Evolutionary conservation across 2,888 invertebrate genomes (phyloP), one percentile per base, ranked within the genome.

Genomic region (Isoperla grammatica): DNA sequence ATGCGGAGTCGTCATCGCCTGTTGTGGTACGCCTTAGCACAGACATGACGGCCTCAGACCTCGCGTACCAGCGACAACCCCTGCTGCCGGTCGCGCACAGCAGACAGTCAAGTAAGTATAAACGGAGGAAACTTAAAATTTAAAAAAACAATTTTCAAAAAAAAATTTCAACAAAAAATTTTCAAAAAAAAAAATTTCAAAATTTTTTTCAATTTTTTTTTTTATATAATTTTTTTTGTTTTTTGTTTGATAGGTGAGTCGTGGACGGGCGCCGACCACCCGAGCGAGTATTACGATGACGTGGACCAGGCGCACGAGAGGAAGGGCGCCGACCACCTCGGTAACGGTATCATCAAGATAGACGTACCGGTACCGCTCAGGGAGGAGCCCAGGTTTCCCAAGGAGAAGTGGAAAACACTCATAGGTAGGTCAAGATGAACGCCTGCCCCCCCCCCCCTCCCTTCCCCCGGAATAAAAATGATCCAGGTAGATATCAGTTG

Each of bases 391-490:
- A 79, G 87, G 69, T 90, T 85, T 75, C 90, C 90, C 39, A 89
- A 88, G 73, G 90, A 91, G 76, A 85, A 88, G 74, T 87, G 87
- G 82, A 91, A 91, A 81, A 90, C 90, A 17, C 75, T 85, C 65
- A 71, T 84, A 66, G 81, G 82, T 81, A n/a, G n/a, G n/a, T n/a
- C n/a, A n/a, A n/a, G n/a, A n/a, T n/a, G n/a, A n/a, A n/a, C n/a
- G n/a, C n/a, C n/a, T n/a, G n/a, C n/a, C n/a, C n/a, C n/a, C n/a
- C n/a, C n/a, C n/a, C n/a, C n/a, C n/a, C n/a, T n/a, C n/a, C n/a
- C n/a, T n/a, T n/a, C n/a, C n/a, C n/a, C n/a, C n/a, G n/a, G n/a
- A n/a, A n/a, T n/a, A n/a, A n/a, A n/a, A n/a, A n/a, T n/a, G n/a
- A n/a, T n/a, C n/a, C n/a, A 71, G 70, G 67, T 64, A 50, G 13